phyloP scores from a whole-genome alignment of 2,888 invertebrate species.

The Pristionchus fissidentatus region DNA sequence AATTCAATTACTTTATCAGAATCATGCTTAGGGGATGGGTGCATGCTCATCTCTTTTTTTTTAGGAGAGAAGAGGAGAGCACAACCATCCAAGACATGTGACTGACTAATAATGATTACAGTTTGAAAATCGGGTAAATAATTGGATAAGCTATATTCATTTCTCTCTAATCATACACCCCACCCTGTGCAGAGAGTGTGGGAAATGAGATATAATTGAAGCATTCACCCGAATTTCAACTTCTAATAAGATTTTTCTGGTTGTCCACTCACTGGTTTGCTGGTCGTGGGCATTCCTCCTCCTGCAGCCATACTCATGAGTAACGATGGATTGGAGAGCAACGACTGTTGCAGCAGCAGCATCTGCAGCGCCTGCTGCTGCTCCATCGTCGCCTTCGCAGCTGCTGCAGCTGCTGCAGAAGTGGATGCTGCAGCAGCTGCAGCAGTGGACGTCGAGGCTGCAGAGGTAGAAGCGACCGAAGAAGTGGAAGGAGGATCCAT shows the following conservation, averaged over 20 bases:
- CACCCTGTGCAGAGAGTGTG: no score
- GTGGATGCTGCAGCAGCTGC: constrained; percentile 54
- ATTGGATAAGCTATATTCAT: no score
- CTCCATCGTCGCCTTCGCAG: constrained; percentile 59
- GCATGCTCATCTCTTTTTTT: neutral
- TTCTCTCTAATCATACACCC: no score
- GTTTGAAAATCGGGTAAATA: no score
- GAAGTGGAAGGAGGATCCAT: constrained; percentile 48
- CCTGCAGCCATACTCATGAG: neutral
- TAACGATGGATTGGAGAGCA: constrained; percentile 51
- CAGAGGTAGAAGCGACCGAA: constrained; percentile 50
- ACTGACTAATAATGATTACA: neutral
- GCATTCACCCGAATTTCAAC: no score
- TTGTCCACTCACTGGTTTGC: constrained; percentile 34
- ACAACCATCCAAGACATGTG: neutral
- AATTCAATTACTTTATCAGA: no score
- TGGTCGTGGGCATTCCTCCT: constrained; percentile 32
- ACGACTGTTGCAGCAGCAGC: constrained; percentile 59
- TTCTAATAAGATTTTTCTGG: no score
- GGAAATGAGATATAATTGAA: no score
- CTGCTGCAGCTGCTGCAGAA: constrained; percentile 61
- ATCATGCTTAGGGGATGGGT: neutral
- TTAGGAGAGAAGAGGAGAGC: neutral
- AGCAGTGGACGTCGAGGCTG: constrained; percentile 16
- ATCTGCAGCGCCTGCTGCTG: constrained; percentile 61